These are phyloP conservation scores for Leptinotarsa peninsularis DNA, from an alignment of 2,888 invertebrate genomes.

Conservation along the genomic window DNA sequence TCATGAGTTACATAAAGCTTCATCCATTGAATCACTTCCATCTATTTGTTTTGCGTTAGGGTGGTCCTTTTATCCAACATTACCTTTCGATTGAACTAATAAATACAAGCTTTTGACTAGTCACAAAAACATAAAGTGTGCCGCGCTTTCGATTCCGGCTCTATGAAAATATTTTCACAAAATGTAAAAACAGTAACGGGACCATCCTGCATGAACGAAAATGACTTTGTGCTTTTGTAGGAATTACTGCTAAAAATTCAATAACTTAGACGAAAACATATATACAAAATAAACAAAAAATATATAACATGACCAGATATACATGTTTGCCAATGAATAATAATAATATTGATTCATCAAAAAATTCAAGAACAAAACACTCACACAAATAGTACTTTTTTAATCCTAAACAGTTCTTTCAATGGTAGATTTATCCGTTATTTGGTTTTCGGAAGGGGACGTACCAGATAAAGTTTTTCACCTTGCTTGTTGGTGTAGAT, in stretches of 20 bases:
- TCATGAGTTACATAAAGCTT: conserved; percentile 34
- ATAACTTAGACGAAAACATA: conserved; percentile 51
- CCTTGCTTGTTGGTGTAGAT: conserved; percentile 98
- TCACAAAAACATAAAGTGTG: conserved; percentile 1
- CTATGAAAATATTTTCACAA: conserved; percentile 8
- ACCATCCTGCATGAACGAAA: conserved; percentile 26
- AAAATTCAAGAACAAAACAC: conserved; percentile 41
- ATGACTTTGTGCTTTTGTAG: conserved; percentile 37
- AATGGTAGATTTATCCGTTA: conserved; percentile 42
- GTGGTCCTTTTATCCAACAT: conserved; percentile 11
- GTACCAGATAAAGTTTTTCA: conserved; percentile 96
- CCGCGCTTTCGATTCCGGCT: neutral
- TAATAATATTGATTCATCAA: conserved; percentile 18
- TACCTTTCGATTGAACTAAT: neutral
- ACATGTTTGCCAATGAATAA: conserved; percentile 37
- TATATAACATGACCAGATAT: conserved; percentile 54
- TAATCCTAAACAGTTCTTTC: conserved; percentile 38
- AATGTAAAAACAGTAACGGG: neutral
- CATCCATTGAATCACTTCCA: conserved; percentile 30
- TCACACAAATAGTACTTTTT: conserved; percentile 46
- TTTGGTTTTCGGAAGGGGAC: conserved; percentile 83
- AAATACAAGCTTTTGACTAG: conserved; percentile 17
- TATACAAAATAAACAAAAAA: conserved; percentile 27
- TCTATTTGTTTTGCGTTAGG: conserved; percentile 24
- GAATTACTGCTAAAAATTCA: conserved; percentile 44